Conservation (phyloP, 1,140 invertebrate genomes). For the Saxidomus purpurata region DNA sequence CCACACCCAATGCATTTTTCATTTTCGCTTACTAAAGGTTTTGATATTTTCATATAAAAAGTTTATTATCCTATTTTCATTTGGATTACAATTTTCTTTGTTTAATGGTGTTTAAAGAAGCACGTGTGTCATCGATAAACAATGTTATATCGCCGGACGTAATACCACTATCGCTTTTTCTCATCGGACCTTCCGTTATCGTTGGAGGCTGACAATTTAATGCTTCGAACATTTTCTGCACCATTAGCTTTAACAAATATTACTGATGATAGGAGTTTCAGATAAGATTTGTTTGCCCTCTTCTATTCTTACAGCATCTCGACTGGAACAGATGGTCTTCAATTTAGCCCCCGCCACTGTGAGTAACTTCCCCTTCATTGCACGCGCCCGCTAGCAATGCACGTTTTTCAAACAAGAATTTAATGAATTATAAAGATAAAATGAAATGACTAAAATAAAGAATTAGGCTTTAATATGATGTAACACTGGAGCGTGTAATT, state of each 20-base stretch:
- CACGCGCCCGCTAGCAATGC: conserved; percentile 22
- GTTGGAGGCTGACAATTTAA: conserved; percentile 30
- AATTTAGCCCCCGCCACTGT: conserved; percentile 32
- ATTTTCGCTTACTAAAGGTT: too few species aligned
- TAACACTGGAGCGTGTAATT: background rate
- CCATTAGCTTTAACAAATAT: conserved; percentile 44
- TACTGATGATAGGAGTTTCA: background rate
- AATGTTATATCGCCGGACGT: conserved; percentile 24
- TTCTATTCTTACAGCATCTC: background rate
- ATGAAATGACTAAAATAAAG: background rate
- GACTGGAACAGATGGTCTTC: conserved; percentile 33
- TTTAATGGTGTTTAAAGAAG: background rate
- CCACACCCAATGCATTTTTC: too few species aligned
- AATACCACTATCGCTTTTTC: background rate
- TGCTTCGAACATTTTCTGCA: conserved; percentile 5
- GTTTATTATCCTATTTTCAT: too few species aligned
- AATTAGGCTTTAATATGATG: conserved; percentile 3
- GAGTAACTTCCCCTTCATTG: conserved; percentile 48
- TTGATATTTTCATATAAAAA: too few species aligned
- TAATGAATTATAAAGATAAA: conserved; percentile 50
- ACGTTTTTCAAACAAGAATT: conserved; percentile 21
- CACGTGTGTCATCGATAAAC: conserved; percentile 22
- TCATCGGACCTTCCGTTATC: background rate
- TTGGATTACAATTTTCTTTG: background rate
- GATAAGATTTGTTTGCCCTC: conserved; percentile 2